phyloP scores from a whole-genome alignment of 1,140 invertebrate species.

The Papilio machaon region DNA sequence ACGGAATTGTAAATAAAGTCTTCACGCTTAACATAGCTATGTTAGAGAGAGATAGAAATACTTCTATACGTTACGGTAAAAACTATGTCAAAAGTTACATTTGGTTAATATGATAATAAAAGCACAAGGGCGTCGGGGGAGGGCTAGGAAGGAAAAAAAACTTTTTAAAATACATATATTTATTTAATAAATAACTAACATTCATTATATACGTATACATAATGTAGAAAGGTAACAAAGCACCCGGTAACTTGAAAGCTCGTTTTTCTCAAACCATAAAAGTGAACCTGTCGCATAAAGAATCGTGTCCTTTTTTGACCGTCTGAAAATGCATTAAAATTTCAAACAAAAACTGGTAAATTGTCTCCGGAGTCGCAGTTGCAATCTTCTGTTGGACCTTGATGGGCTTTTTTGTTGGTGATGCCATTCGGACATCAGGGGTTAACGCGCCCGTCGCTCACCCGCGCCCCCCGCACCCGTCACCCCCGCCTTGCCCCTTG shows the following conservation, averaged over 20 bases:
- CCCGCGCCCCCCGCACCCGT: background rate
- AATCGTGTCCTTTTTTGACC: conserved; percentile 45
- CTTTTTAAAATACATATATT: background rate
- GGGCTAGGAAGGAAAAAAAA: no score
- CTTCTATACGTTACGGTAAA: background rate
- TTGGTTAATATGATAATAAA: no score
- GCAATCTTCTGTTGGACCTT: conserved; percentile 57
- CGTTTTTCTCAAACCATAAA: conserved; percentile 37
- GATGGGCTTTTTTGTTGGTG: conserved; percentile 56
- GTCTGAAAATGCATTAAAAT: conserved; percentile 53
- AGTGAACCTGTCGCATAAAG: conserved; percentile 37
- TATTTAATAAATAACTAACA: background rate
- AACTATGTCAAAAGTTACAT: no score
- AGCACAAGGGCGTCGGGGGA: no score
- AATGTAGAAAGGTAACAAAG: conserved; percentile 21
- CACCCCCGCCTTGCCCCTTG: background rate
- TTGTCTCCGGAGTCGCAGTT: conserved; percentile 61
- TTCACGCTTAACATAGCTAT: background rate
- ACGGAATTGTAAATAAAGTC: conserved; percentile 13
- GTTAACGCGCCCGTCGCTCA: conserved; percentile 32
- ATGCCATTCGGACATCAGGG: conserved; percentile 45
- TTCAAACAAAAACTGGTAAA: conserved; percentile 64
- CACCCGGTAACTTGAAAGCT: conserved; percentile 7
- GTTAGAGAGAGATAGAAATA: conserved; percentile 6
- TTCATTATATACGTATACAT: background rate